Base-by-base conservation (phyloP, 2,797 vertebrate species). In the Agapornis canus region DNA sequence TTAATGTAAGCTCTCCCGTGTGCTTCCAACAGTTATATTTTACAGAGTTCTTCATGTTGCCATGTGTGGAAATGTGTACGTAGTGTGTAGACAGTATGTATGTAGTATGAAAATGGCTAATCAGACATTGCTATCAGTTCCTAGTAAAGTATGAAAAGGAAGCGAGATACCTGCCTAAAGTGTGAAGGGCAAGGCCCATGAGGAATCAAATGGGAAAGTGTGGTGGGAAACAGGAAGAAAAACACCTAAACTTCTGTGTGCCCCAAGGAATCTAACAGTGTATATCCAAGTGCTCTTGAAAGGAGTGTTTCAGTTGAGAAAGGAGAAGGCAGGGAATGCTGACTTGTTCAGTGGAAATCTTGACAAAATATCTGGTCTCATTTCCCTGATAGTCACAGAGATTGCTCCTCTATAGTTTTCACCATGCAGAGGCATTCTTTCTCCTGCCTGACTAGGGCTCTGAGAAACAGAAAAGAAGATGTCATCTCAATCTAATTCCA, bases 401-500 rank as follows among this genome's bases (percentile, higher is more conserved):
- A 69, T 68, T 68, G 42, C 32, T 56, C 18, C 66, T 57, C 40
- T 31, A 81, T 86, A 12, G 18, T 22, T 92, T 79, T 84, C 82
- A 29, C 51, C 17, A 1, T 22, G 51, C n/a, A 66, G 51, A 78
- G 32, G 13, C 72, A 56, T 95, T 91, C 76, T 54, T 87, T 85
- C 45, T 65, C 17, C 25, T 84, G 78, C 26, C 25, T 68, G 83
- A 21, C 57, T 47, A 52, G 42, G 48, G 61, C 45, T 64, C 69
- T 89, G 92, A 92, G 92, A 94, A 91, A 78, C 25, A 89, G 61
- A 82, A 66, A 54, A 85, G 80, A 63, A 82, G 79, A 81, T 95
- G 95, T 96, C 75, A 92, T 93, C 83, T 92, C 73, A 68, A 95
- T 65, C 49, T 84, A 87, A 57, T 80, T 76, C 76, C 66, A 57